These are phyloP conservation scores for Pyrgilauda ruficollis DNA, from an alignment of 2,113 vertebrate species.

Conservation along the genomic window DNA sequence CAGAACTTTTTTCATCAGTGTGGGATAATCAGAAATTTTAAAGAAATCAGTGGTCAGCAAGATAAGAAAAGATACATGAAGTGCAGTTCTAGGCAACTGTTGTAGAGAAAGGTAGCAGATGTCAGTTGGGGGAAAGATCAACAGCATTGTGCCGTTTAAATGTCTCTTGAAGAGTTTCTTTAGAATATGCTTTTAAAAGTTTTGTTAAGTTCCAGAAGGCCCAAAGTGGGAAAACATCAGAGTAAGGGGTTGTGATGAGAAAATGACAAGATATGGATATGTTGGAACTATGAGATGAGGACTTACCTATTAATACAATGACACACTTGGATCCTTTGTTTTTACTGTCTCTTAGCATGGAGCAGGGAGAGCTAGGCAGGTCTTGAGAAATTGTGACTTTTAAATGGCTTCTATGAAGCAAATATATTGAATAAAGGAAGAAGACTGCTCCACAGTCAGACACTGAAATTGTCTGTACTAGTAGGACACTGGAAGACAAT, in stretches of 20 bases:
- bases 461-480: background rate
- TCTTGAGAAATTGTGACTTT: background rate
- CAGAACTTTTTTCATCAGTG: background rate
- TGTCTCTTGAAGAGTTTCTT: background rate
- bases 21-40: background rate
- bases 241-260: background rate
- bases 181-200: background rate
- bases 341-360: background rate
- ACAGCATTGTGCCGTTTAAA: background rate
- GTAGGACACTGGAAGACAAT: background rate
- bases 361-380: background rate
- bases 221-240: background rate
- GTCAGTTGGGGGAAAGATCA: fast-evolving
- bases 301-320: background rate
- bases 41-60: background rate
- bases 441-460: background rate
- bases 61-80: background rate
- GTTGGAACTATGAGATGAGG: background rate
- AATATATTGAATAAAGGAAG: background rate
- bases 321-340: background rate
- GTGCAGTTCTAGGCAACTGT: background rate
- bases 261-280: background rate
- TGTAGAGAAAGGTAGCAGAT: background rate
- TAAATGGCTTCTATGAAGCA: background rate
- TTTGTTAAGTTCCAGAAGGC: background rate